These are phyloP conservation scores for Diaperis boleti DNA, from an alignment of 2,888 invertebrate genomes.

Conservation along the genomic window DNA sequence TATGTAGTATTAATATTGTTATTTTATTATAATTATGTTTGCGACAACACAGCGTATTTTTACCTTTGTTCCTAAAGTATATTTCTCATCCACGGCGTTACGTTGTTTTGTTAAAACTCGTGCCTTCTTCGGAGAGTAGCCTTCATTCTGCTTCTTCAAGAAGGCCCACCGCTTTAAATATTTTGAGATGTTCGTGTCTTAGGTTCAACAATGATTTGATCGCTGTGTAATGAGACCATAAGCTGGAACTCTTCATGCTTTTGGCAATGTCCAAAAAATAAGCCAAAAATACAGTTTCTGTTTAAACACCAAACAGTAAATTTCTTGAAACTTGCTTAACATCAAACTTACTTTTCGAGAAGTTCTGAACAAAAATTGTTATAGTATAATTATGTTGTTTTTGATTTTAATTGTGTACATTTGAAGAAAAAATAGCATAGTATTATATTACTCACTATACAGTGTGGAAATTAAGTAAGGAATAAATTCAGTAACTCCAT, in stretches of 20 bases:
- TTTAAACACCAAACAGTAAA: neutral
- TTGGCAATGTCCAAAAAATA: neutral
- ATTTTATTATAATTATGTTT: neutral
- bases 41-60: neutral
- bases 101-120: neutral
- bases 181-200: neutral
- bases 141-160: constrained; percentile 5
- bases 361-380: too few relatives aligned
- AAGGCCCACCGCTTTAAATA: neutral
- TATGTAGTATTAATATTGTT: neutral
- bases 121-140: neutral
- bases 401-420: too few relatives aligned
- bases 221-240: constrained; percentile 2
- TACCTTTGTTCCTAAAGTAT: constrained; percentile 8
- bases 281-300: neutral
- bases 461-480: too few relatives aligned
- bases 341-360: too few relatives aligned
- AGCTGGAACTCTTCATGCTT: neutral
- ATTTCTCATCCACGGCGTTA: neutral
- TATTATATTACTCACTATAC: too few relatives aligned
- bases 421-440: too few relatives aligned
- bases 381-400: too few relatives aligned
- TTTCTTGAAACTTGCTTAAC: neutral
- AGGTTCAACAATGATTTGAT: neutral
- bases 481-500: too few relatives aligned